Evolutionary conservation across 2,113 vertebrate species (phyloP), one percentile per base, ranked within the genome.

Genomic region (Suricata suricatta): DNA sequence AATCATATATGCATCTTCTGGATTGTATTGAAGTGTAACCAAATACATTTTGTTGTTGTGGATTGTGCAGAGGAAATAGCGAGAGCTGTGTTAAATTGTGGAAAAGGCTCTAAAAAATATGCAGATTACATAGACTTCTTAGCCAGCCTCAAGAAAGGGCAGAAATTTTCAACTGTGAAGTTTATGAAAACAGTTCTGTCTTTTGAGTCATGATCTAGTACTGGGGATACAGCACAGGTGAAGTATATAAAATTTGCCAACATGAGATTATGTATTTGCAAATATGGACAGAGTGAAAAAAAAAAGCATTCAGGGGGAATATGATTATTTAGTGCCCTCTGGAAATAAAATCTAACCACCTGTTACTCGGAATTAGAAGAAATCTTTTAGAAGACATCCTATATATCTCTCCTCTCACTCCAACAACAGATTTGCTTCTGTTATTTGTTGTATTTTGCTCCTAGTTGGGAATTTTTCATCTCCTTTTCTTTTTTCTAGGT

Each of bases 151-250:
- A 87, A 80, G 31, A 44, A 88, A 69, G 83, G 15, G 25, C n/a
- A 85, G 74, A 87, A 88, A 35, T 35, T 74, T n/a, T 90, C 50
- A 52, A n/a, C 52, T 74, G 6, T 60, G 74, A 14, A 92, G 4
- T 27, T 1, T 52, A 5, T 11, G 35, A 81, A 95, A 92, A 66
- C 52, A 81, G 1, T 57, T 83, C 66, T 60, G 2, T 17, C 84
- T 96, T 84, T 84, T 63, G 69, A 96, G 96, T 86, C 9, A 50
- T 68, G 31, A 69, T 93, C 93, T 92, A 54, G 29, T 72, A 85
- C 23, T 83, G 17, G 33, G 19, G 90, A 63, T 63, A 35, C 3
- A 64, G 31, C 12, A 57, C 23, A 57, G 11, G 38, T 76, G 47
- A 60, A 93, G 16, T 52, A 41, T 38, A 69, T 50, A 68, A 44